Base-by-base conservation (phyloP, 1,140 invertebrate genomes). In the Drosophila azteca region DNA sequence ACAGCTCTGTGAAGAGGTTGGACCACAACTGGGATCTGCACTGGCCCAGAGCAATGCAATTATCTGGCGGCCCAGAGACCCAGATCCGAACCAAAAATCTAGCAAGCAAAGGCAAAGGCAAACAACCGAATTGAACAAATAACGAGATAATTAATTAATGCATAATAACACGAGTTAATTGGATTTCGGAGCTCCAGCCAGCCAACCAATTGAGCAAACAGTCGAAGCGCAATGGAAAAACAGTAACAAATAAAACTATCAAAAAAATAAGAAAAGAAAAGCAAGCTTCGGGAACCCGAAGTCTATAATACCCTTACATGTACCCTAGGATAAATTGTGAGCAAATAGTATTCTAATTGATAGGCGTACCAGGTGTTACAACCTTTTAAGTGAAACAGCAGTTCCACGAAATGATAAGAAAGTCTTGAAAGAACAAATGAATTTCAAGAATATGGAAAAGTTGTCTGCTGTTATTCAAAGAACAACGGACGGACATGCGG, bases 121-220 rank as follows among this genome's bases (percentile, higher is more conserved):
- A 55, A 45, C 73, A 70, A 75, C 62, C 50, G 72, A 83, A 70
- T 60, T 53, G 57, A 75, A 74, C 61, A 82, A 83, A 75, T 67
- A 78, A 67, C 69, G 55, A 44, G 46, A 48, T 24, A 60, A 58
- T 51, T 68, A 73, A 64, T 55, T 63, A 84, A 73, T 51, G 66
- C 61, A 82, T 44, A 64, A 63, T 31, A 55, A 49, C 22, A 43
- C 45, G 52, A 63, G 35, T 55, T 65, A 84, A 83, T 63, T 71
- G 53, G 39, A 44, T 31, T 39, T 57, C 45, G 26, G 9, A 35
- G 57, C 53, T 39, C 24, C 15, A 31, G 45, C 66, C 57, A 53
- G 43, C 24, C 15, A 31, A 35, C 66, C 57, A 53, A 48, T 43
- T 67, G 22, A 35, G 46, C 44, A 66, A 82, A 65, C 64, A 66